Evolutionary conservation across 2,797 vertebrate species (phyloP), one percentile per base, ranked within the genome.

Genomic region (Fringilla coelebs): DNA sequence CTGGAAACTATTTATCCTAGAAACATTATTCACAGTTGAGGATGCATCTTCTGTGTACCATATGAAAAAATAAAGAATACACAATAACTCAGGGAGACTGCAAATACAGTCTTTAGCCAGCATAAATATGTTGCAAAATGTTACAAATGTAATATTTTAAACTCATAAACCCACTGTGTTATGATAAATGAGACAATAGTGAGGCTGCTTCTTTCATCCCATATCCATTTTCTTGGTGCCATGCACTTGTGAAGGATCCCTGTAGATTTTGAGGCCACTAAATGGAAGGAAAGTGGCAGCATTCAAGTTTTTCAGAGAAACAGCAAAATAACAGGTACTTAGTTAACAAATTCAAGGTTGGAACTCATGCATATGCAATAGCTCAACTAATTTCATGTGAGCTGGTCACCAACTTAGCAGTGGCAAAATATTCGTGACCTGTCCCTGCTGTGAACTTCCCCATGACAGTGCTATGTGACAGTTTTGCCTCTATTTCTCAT

Each of bases 1-100:
- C 88, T 94, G 90, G 89, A 96, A 86, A 75, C 14, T 36, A 74
- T 95, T 90, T 87, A 28, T 75, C 28, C n/a, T 72, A 62, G 60
- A 86, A 91, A 70, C 0, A 0, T 73, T 78, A 66, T 85, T 91
- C 26, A 28, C 46, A 81, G 36, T 70, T 58, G n/a, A 70, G 48
- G 70, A 72, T 80, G 43, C 4, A 6, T 79, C 15, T 60, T 89
- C 87, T 83, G 57, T 76, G 36, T 52, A 87, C 77, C 36, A 66
- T 52, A 82, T 61, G 60, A 61, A 76, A 81, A 84, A 85, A 55
- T 32, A 40, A 84, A 70, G 10, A 29, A 29, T 73, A 66, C 17
- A 55, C 14, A 73, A 40, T 49, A 34, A 46, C 19, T 84, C 29
- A 46, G 12, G n/a, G 26, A 89, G 20, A 62, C 28, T 11, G 3